Evolutionary conservation across 2,797 vertebrate genomes (phyloP), one percentile per base, ranked within the genome.

Genomic region (Acrocephalus scirpaceus): DNA sequence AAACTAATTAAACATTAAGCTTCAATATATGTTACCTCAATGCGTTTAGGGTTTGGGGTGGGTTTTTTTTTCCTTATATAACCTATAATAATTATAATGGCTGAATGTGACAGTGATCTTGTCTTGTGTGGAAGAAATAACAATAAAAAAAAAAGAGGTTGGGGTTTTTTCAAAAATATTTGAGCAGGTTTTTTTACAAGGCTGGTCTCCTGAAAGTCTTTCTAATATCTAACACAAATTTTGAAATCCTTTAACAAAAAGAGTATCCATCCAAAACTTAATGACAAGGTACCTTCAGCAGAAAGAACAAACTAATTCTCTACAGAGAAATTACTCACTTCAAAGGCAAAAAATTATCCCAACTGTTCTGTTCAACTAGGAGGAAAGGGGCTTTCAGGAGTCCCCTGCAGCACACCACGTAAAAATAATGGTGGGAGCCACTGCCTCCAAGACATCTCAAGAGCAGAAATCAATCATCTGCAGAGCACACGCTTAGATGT

Each of bases 391-490:
- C 47, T 93, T 67, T 70, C 79, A 65, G 82, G 53, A 94, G 50
- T 38, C 53, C 71, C 72, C 50, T 73, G 54, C 38, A 89, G 58
- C 60, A 84, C 21, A 91, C 34, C 10, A 14, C 5, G 40, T 62
- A 67, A 88, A 95, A 86, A 64, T 47, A 85, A 64, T 0, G 7
- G 77, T 95, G 90, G 91, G 90, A 95, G 91, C 88, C 73, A 62
- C 89, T 53, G 92, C 84, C 81, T 93, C 21, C 22, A 58, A 94
- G 85, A 78, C 23, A 85, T 61, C 84, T 71, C 8, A 1, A 87
- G 65, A 38, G 73, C 66, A 96, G 86, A 87, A 92, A 89, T 89
- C 83, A 64, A 20, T 97, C 95, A 97, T 92, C 82, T 97, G 95
- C 69, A 80, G 57, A 95, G 71, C 88, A 95, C 94, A 95, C 54